These are phyloP conservation scores for Smutsia gigantea DNA, from an alignment of 2,797 vertebrate species.

Conservation along the genomic window DNA sequence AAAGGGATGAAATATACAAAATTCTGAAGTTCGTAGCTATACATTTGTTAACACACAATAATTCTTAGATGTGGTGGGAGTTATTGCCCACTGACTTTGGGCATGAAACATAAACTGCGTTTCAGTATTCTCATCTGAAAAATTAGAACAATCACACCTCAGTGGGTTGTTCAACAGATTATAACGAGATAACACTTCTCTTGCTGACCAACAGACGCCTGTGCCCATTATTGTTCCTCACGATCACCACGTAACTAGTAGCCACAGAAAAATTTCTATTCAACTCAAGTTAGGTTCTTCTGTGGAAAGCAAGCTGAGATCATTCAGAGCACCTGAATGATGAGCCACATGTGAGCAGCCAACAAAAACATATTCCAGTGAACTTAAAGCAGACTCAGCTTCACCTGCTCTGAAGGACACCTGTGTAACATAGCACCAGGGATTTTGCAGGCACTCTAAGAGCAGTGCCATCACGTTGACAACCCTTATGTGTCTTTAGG, in stretches of 20 bases:
- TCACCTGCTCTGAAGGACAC: not conserved
- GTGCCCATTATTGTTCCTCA: not conserved
- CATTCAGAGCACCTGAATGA: not conserved
- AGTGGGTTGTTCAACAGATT: not conserved
- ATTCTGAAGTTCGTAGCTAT: not conserved
- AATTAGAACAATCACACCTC: conserved; percentile 46
- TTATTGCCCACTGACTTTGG: not conserved
- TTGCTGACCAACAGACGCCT: conserved; percentile 41
- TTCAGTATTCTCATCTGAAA: conserved; percentile 49
- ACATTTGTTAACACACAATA: not conserved
- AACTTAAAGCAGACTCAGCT: not conserved
- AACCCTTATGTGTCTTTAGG: not conserved
- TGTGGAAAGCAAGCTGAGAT: not conserved
- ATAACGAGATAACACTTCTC: conserved; percentile 53
- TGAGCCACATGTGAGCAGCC: not conserved
- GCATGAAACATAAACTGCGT: not conserved
- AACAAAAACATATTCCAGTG: not conserved
- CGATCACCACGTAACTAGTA: not conserved
- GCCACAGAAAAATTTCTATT: not conserved
- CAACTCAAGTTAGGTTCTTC: not conserved
- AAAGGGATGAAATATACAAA: not conserved
- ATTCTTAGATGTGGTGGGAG: not conserved
- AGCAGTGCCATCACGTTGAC: not conserved
- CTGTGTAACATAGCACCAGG: not conserved
- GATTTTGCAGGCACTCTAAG: not conserved